These are phyloP conservation scores for Oreotragus oreotragus DNA, from an alignment of 2,113 vertebrate species.

Conservation along the genomic window DNA sequence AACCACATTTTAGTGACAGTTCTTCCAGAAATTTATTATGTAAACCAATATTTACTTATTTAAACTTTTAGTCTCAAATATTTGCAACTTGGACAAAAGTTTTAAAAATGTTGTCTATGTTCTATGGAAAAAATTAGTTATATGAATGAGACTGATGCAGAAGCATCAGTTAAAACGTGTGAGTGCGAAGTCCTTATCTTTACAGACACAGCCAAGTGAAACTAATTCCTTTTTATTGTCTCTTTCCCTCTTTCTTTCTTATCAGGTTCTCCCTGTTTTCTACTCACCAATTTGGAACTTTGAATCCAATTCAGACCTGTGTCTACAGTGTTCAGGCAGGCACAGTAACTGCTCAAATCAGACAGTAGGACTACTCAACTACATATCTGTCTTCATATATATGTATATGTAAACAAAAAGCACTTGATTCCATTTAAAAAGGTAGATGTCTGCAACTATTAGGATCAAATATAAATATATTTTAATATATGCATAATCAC, in stretches of 20 bases:
- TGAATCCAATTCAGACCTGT: neutral
- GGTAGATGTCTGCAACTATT: neutral
- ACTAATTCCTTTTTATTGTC: neutral
- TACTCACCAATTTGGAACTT: neutral
- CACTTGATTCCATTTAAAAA: neutral
- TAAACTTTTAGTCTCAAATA: conserved; percentile 27
- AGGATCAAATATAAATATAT: neutral
- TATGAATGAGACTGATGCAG: neutral
- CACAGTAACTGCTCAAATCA: neutral
- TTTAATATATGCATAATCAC: neutral
- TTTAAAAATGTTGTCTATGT: neutral
- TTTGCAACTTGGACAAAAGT: neutral
- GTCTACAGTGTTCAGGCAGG: neutral
- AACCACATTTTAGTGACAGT: neutral
- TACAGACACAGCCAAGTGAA: neutral
- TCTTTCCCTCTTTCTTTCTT: neutral
- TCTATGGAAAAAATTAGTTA: neutral
- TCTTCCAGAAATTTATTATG: neutral
- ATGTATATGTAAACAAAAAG: neutral
- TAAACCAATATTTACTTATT: neutral
- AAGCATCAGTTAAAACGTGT: neutral
- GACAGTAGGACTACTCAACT: neutral
- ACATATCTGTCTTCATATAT: neutral
- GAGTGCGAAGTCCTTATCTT: neutral
- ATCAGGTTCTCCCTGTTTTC: neutral